A percentile compares a stretch with the other conserved stretches of the same genome.
These are phyloP conservation scores for Aurelia sp. DNA, from an alignment of 30 jellyfish, hydroid and myxozoan species.

Conservation along the genomic window DNA sequence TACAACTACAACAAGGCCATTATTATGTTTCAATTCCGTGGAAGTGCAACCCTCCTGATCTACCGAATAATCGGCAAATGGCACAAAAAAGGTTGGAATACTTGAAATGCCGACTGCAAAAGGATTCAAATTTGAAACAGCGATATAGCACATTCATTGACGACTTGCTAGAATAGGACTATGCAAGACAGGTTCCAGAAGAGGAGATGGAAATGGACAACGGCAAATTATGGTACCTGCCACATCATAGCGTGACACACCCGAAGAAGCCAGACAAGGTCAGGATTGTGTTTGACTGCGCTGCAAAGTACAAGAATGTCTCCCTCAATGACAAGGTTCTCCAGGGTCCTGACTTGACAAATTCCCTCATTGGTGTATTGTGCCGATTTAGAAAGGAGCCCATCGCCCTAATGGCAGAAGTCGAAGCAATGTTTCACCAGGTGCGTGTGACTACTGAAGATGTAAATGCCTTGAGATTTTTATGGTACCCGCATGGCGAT, in stretches of 20 bases:
- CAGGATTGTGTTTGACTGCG: no score
- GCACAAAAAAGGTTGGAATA: constrained; percentile 45
- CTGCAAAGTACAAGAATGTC: no score
- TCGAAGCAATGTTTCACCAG: constrained; percentile 66
- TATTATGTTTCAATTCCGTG: constrained; percentile 24
- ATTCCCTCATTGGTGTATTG: not conserved
- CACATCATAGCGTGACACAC: not conserved
- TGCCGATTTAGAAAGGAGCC: no score
- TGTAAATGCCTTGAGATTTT: not conserved
- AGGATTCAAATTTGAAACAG: constrained; percentile 3
- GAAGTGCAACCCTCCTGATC: constrained; percentile 30
- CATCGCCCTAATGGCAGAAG: constrained; percentile 38
- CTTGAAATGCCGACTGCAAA: constrained; percentile 2
- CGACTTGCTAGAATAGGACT: constrained; percentile 24
- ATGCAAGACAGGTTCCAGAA: constrained; percentile 45
- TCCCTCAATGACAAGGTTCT: constrained; percentile 9
- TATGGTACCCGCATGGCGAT: constrained; percentile 48
- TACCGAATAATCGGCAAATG: constrained; percentile 21
- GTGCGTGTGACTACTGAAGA: constrained; percentile 41
- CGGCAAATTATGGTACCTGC: no score
- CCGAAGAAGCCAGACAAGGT: constrained; percentile 13
- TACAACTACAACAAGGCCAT: constrained; percentile 19
- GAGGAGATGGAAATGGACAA: not conserved
- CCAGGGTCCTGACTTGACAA: constrained; percentile 52
- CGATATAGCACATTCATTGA: constrained; percentile 30